Evolutionary conservation across 2,797 vertebrate species (phyloP), one percentile per base, ranked within the genome.

Genomic region (Sparidentex hasta): DNA sequence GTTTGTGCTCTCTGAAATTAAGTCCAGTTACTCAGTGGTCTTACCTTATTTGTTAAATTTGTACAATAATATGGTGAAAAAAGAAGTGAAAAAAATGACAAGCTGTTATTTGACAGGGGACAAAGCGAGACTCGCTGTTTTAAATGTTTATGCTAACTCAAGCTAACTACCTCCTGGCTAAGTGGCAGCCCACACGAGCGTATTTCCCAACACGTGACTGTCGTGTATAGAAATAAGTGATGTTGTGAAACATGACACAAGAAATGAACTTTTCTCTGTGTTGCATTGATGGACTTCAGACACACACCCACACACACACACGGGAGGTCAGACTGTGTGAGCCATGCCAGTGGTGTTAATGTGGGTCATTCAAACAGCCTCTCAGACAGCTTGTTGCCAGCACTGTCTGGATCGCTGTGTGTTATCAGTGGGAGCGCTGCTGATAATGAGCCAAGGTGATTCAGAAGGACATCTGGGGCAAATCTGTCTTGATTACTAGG

Each of bases 401-500:
- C 55, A 69, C 75, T 78, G 86, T 91, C 88, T 88, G 84, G 72
- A 76, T 81, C 75, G 79, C 50, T 83, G 65, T 55, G 78, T 74
- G 85, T 92, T 91, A 88, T 84, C 88, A 71, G 73, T 65, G 68
- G 1, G 11, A 73, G 64, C 4, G 7, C 75, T 51, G 85, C 74
- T 78, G 75, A 86, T 81, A 82, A 70, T 27, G 64, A 77, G 78
- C 73, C 83, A 71, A 78, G 81, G 85, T 90, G 89, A 88, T 89
- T 90, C 80, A 86, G 74, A 62, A 87, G 72, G 80, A 87, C 90
- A 83, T 87, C 80, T 91, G 85, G 78, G 65, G 58, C 33, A 74
- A 87, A 77, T 88, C 72, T 88, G 76, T 79, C 68, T 52, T 43
- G 23, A 82, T 81, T 48, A 56, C 57, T 5, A 80, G 56, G 21